Evolutionary conservation across 2,113 vertebrate species (phyloP).

Genomic region (Clarias batrachus): DNA sequence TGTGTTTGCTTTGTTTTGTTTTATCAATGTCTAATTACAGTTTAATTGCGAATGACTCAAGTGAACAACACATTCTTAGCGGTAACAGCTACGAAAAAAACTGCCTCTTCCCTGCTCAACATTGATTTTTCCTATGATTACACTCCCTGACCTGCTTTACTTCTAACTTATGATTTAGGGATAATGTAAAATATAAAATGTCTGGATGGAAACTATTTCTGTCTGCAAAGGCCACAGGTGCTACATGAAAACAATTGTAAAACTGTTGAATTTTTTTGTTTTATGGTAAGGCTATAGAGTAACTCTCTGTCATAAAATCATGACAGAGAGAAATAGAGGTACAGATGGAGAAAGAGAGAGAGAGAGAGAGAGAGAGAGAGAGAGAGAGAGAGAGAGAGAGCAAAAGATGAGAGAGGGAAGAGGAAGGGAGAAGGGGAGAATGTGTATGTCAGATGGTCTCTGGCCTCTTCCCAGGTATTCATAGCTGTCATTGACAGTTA

Average conservation of each 20-base stretch:
- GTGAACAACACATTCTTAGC: not conserved
- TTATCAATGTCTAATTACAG: not conserved
- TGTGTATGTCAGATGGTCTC: slow-evolving; percentile 48
- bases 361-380: slow-evolving; percentile 19
- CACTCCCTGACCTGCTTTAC: not conserved
- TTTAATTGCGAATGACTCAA: not conserved
- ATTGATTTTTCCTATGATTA: not conserved
- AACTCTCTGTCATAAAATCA: not conserved
- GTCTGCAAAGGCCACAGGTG: not conserved
- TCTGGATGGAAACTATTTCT: not conserved
- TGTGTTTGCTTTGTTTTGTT: not conserved
- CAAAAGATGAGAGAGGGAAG: not conserved
- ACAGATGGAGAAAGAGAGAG: slow-evolving; percentile 1
- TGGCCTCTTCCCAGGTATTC: slow-evolving; percentile 45
- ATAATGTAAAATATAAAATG: not conserved
- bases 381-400: slow-evolving; percentile 17
- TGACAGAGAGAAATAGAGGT: not conserved
- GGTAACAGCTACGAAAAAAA: not conserved
- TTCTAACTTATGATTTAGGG: not conserved
- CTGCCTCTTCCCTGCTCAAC: not conserved
- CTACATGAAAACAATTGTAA: slow-evolving; percentile 6
- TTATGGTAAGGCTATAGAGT: slow-evolving; percentile 2
- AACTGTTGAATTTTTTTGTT: not conserved
- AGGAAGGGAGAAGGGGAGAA: not conserved
- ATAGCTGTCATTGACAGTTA: slow-evolving; percentile 51